A percentile compares a stretch with the other conserved stretches of the same genome.
Evolutionary conservation across 2,888 invertebrate species (phyloP).

Genomic region (Notocelia uddmanniana): DNA sequence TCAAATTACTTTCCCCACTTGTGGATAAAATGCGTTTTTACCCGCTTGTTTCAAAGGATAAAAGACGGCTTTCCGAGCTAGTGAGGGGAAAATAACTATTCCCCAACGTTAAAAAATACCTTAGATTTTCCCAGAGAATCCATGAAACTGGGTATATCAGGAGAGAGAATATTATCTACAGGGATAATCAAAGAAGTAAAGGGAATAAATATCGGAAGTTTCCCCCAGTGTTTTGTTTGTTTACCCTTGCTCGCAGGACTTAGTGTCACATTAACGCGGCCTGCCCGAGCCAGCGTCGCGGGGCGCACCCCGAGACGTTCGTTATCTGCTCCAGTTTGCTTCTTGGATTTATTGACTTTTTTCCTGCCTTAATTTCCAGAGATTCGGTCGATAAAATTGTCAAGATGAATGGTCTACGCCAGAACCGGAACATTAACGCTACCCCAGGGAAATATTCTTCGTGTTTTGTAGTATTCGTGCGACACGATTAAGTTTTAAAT

Average conservation of each 20-base stretch:
- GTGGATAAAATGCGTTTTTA: too few relatives aligned
- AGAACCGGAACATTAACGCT: slow-evolving; percentile 81
- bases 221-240: slow-evolving; percentile 58
- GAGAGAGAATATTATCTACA: neutral
- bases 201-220: slow-evolving; percentile 49
- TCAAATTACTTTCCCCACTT: too few relatives aligned
- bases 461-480: slow-evolving; percentile 75
- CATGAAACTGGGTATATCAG: neutral
- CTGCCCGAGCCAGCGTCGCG: slow-evolving; percentile 51
- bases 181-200: slow-evolving; percentile 14
- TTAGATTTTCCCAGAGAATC: neutral
- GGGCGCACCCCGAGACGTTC: slow-evolving; percentile 65
- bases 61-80: too few relatives aligned
- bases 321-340: slow-evolving; percentile 75
- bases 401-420: slow-evolving; percentile 72
- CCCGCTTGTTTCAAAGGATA: too few relatives aligned
- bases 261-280: slow-evolving; percentile 69
- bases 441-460: slow-evolving; percentile 81
- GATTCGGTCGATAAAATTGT: slow-evolving; percentile 73
- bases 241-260: slow-evolving; percentile 61
- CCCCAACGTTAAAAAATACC: too few relatives aligned
- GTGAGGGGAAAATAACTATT: too few relatives aligned
- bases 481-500: slow-evolving; percentile 47
- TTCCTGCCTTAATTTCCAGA: slow-evolving; percentile 82
- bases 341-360: slow-evolving; percentile 83